These are phyloP conservation scores for Heterotilapia buettikoferi DNA, from an alignment of 2,113 vertebrate species.

Conservation along the genomic window DNA sequence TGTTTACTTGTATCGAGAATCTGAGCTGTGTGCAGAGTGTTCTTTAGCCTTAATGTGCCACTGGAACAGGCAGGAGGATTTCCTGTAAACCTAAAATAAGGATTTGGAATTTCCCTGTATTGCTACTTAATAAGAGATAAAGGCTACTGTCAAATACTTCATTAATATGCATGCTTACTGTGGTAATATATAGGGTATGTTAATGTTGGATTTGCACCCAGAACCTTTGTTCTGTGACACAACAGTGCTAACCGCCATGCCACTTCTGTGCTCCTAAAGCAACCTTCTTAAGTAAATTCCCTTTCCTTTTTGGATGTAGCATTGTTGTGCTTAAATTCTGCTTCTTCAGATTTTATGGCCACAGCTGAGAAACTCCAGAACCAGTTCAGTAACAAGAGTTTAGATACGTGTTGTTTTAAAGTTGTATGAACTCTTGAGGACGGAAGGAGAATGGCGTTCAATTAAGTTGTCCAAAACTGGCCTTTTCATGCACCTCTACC, in stretches of 20 bases:
- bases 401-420: neutral
- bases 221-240: neutral
- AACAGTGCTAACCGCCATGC: neutral
- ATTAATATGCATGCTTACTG: neutral
- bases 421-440: neutral
- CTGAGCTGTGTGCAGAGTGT: neutral
- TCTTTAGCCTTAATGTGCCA: neutral
- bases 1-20: constrained; percentile 9
- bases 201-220: neutral
- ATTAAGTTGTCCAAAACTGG: neutral
- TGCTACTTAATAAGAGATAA: neutral
- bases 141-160: neutral
- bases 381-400: neutral
- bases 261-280: neutral
- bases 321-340: neutral
- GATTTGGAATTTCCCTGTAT: neutral
- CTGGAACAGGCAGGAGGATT: neutral
- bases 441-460: neutral
- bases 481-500: neutral
- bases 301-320: neutral
- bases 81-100: neutral
- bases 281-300: neutral
- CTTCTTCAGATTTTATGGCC: neutral
- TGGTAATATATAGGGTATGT: neutral
- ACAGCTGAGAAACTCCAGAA: neutral